Base-by-base conservation (phyloP, 2,888 invertebrate genomes). In the Dicyrtoma fusca region DNA sequence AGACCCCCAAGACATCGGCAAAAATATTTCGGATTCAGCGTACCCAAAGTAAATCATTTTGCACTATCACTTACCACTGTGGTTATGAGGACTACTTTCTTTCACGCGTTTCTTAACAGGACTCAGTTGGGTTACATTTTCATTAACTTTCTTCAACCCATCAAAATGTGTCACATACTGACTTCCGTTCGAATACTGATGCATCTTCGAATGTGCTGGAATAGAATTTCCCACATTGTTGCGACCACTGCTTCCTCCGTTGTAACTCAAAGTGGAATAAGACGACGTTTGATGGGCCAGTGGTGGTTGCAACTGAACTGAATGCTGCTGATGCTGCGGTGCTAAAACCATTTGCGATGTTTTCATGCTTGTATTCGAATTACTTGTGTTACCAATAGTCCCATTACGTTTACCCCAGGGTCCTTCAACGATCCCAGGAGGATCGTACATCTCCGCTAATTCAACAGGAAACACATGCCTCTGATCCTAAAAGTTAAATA, bases 21-120 rank as follows among this genome's bases (percentile, higher is more conserved):
- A n/a, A n/a, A n/a, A n/a, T n/a, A n/a, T n/a, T n/a, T n/a, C n/a
- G n/a, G n/a, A n/a, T n/a, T n/a, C n/a, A n/a, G n/a, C n/a, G n/a
- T n/a, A n/a, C n/a, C n/a, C n/a, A n/a, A n/a, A 34, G 8, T 65
- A 47, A 10, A 23, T 23, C 21, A n/a, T n/a, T 49, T 25, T 68
- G 61, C 73, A 69, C 65, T 74, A 53, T 10, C 11, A 53, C 73
- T 73, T 75, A 79, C 74, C 79, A 82, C 80, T 11, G 84, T 68
- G 47, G 25, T 71, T 70, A 42, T 77, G 95, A 25, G 96, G 96
- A 25, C 95, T 94, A 82, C 94, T 95, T 83, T 97, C 97, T 84
- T 97, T 97, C 55, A 97, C 96, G 19, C 97, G 89, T 84, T 97
- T 97, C 87, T 97, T 97, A 26, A 97, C 96, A 1, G 97, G 97